phyloP scores from a whole-genome alignment of 1,140 invertebrate species.

The Brachionus sp. region DNA sequence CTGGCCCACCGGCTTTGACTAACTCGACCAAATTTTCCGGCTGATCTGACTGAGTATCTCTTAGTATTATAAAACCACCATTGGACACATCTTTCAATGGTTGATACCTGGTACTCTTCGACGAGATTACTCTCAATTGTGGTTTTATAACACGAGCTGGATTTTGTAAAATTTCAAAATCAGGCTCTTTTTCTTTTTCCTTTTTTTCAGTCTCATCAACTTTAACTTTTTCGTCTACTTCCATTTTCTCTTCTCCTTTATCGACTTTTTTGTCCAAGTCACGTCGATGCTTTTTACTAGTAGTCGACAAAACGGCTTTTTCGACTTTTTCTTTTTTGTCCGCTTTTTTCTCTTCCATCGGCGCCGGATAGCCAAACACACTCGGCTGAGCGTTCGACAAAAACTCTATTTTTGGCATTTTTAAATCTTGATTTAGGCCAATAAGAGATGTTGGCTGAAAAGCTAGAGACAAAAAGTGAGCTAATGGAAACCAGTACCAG shows the following conservation, averaged over 20 bases:
- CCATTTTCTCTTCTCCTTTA: slow-evolving; percentile 60
- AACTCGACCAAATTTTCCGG: slow-evolving; percentile 28
- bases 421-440: slow-evolving; percentile 85
- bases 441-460: slow-evolving; percentile 95
- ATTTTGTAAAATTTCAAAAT: slow-evolving; percentile 85
- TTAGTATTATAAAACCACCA: slow-evolving; percentile 81
- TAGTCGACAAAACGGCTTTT: slow-evolving; percentile 93
- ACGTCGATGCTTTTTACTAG: slow-evolving; percentile 67
- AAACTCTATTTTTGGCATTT: slow-evolving; percentile 92
- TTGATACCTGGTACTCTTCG: slow-evolving; percentile 75
- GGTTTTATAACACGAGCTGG: slow-evolving; percentile 87
- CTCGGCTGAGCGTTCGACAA: slow-evolving; percentile 89
- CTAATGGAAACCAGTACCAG: slow-evolving; percentile 99
- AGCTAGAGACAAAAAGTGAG: slow-evolving; percentile 88
- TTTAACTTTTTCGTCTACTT: slow-evolving; percentile 63
- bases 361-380: slow-evolving; percentile 89
- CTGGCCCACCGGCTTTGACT: slow-evolving; percentile 75
- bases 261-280: slow-evolving; percentile 53
- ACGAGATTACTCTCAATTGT: slow-evolving; percentile 76
- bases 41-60: slow-evolving; percentile 21
- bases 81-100: slow-evolving; percentile 81
- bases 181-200: slow-evolving; percentile 67
- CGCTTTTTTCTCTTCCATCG: slow-evolving; percentile 86
- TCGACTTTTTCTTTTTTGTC: slow-evolving; percentile 85
- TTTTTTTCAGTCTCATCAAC: slow-evolving; percentile 53